Conservation (phyloP, 2,888 invertebrate species). For the Leptopterna dolabrata region DNA sequence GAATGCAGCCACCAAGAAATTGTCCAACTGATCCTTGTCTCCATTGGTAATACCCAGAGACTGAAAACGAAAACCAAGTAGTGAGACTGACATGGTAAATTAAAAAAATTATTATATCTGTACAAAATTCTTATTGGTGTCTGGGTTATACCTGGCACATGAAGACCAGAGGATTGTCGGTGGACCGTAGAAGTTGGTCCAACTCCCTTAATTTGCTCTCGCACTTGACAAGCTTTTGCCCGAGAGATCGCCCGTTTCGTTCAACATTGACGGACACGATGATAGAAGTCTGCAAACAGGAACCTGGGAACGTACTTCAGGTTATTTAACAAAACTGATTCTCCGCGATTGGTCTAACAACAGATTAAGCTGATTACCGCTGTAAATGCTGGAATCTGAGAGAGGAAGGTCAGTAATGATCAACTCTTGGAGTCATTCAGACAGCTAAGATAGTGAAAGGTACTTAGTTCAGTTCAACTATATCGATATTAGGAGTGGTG, state of each 20-base stretch:
- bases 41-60: conserved; percentile 83
- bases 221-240: conserved; percentile 87
- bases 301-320: conserved; percentile 68
- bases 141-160: conserved; percentile 79
- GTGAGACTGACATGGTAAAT: conserved; percentile 71
- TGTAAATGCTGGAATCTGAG: too few relatives aligned
- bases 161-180: conserved; percentile 85
- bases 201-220: conserved; percentile 85
- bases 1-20: conserved; percentile 83
- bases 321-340: neutral
- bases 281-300: conserved; percentile 84
- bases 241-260: conserved; percentile 83
- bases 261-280: conserved; percentile 84
- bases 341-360: too few relatives aligned
- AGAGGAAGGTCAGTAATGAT: too few relatives aligned
- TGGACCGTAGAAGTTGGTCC: conserved; percentile 81
- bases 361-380: too few relatives aligned
- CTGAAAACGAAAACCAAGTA: conserved; percentile 68
- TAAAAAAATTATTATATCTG: too few relatives aligned
- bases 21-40: conserved; percentile 82
- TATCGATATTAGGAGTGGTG: too few relatives aligned
- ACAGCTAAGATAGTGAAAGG: too few relatives aligned
- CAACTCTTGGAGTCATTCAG: too few relatives aligned
- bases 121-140: too few relatives aligned
- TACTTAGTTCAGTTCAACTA: too few relatives aligned